Evolutionary conservation across 2,113 vertebrate species (phyloP), one percentile per base, ranked within the genome.

Genomic region (Gobiocypris rarus): DNA sequence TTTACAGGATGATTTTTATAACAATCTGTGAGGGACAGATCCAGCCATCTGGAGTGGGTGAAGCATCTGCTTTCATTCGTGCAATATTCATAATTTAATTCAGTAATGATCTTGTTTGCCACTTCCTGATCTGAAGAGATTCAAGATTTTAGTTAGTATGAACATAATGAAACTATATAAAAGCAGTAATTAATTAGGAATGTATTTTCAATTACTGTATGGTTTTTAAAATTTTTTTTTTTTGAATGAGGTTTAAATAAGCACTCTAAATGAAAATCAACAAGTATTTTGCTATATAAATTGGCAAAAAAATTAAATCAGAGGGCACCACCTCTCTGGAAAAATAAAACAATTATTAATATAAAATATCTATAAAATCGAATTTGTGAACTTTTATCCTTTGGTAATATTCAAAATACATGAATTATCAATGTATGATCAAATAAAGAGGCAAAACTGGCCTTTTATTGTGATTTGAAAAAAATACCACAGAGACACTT

Each of bases 21-120:
- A 63, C 56, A 79, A 58, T 79, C 54, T 76, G 28, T 56, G 28
- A 38, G 10, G 28, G 74, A 58, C 75, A 78, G 54, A 41, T 73
- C 48, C 67, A 22, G 50, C 59, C 67, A 71, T 41, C 81, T 75
- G 54, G 34, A 48, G 28, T 11, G 17, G n/a, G 17, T 19, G 31
- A 48, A 43, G n/a, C 50, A 31, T 45, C 54, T 45, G 69, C 45
- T 67, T 65, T 75, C 9, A 67, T 83, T 19, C 15, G 14, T 50
- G 75, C 74, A 56, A 76, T 31, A 34, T 28, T 31, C 50, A 58
- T 61, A 56, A 78, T 63, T 43, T 26, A 63, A 79, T 63, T 45
- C 38, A 26, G n/a, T 45, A 10, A 63, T 26, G 22, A 59, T 41
- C 54, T 41, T 59, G 34, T 61, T 59, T 78, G 34, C 75, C 9